Conservation (phyloP, 2,113 vertebrate species). For the Kryptolebias marmoratus region DNA sequence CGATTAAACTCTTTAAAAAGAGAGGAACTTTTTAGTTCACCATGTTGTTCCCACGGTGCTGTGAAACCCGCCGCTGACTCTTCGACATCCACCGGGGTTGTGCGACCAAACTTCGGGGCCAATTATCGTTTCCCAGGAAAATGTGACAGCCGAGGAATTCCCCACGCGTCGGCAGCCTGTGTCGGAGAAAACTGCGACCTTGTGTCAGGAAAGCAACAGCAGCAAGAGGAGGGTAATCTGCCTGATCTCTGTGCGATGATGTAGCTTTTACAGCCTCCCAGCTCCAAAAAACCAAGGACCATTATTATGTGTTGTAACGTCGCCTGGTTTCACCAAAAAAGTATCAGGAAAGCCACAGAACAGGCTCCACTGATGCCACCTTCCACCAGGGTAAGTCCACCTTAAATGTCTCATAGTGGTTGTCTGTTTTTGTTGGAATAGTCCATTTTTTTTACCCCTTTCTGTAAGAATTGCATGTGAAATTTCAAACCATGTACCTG, state of each 20-base stretch:
- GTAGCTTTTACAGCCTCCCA: slow-evolving; percentile 27
- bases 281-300: slow-evolving; percentile 22
- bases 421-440: neutral
- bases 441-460: neutral
- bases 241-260: slow-evolving; percentile 44
- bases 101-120: slow-evolving; percentile 34
- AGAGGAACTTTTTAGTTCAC: neutral
- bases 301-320: slow-evolving; percentile 31
- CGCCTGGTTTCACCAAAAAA: slow-evolving; percentile 22
- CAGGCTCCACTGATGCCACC: slow-evolving; percentile 37
- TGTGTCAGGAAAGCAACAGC: slow-evolving; percentile 62
- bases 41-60: neutral
- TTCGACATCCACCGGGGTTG: neutral
- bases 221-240: slow-evolving; percentile 47
- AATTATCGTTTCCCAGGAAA: slow-evolving; percentile 80
- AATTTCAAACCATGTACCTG: neutral
- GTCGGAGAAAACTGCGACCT: slow-evolving; percentile 70
- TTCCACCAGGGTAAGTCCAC: slow-evolving; percentile 51
- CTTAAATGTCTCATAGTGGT: neutral
- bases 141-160: slow-evolving; percentile 84
- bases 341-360: neutral
- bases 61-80: neutral
- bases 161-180: slow-evolving; percentile 73
- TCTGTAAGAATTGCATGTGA: neutral
- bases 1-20: too few relatives aligned